Evolutionary conservation across 2,888 invertebrate genomes (phyloP), one percentile per base, ranked within the genome.

Genomic region (Eupithecia pulchellata): DNA sequence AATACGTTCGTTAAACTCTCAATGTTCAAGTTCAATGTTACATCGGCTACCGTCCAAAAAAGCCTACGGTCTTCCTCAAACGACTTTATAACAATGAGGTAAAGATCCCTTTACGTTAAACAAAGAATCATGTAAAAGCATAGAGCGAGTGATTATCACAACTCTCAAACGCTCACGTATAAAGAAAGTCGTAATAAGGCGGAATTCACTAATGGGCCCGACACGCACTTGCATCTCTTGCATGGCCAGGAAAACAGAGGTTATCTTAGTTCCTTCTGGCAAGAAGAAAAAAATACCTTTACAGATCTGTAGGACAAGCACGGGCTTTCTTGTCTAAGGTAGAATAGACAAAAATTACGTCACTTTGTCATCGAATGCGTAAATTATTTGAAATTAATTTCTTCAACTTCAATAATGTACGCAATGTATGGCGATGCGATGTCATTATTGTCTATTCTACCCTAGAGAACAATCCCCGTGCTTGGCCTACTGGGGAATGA

Each of bases 161-260:
- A 29, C 17, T 27, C 57, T 17, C 29, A 57, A 29, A 57, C 17
- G 57, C 17, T 52, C 11, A 4, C 13, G 55, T 62, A 62, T 69
- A 62, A 69, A 66, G 69, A 62, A 66, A 66, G 34, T 36, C 57
- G 71, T 71, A 68, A 68, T 71, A 68, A 68, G 64, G 67, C 67
- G 36, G 68, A 64, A 71, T 13, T 52, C 52, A 39, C 71, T 71
- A 71, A 71, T 71, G 71, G 57, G 20, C 20, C 66, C 14, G 68
- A 61, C 64, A 61, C 30, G 67, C 71, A 68, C 71, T 68, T 65
- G 29, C 29, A 14, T 14, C 17, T 17, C 29, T n/a, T n/a, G n/a
- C n/a, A n/a, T 29, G 57, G 57, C 52, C 52, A 52, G 52, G 52
- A 52, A 52, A 25, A 52, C 52, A 2, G 52, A 52, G 52, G 25